Percentiles rank a stretch among this genome's conserved stretches.
phyloP scores from a whole-genome alignment of 2,888 invertebrate species.

The Idaea straminata region DNA sequence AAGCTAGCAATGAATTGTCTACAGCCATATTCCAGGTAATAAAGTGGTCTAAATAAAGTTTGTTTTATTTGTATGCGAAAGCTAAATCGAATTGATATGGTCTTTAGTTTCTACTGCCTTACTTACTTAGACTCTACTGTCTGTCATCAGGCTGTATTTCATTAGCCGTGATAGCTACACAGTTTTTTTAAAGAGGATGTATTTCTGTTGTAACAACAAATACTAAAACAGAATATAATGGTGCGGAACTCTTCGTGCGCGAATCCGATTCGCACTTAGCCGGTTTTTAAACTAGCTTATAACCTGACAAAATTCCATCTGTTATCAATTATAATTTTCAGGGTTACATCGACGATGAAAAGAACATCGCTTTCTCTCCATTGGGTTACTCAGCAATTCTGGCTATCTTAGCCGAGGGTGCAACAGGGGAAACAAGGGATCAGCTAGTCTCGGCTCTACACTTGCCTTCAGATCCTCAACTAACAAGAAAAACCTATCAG shows the following conservation, averaged over 20 bases:
- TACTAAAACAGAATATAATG: too few relatives aligned
- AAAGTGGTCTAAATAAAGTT: background rate
- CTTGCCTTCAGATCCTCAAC: conserved; percentile 71
- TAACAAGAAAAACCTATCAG: conserved; percentile 70
- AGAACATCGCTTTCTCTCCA: conserved; percentile 83
- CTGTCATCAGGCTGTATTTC: too few relatives aligned
- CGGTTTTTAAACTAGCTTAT: conserved; percentile 11
- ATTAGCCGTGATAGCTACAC: too few relatives aligned
- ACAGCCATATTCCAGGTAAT: conserved; percentile 77
- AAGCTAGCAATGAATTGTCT: conserved; percentile 73
- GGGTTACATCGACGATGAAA: conserved; percentile 76
- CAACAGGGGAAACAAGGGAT: conserved; percentile 79
- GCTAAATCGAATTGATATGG: too few relatives aligned
- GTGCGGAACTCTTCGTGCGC: too few relatives aligned
- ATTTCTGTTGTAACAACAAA: too few relatives aligned
- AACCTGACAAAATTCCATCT: background rate
- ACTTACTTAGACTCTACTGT: too few relatives aligned
- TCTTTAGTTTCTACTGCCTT: too few relatives aligned
- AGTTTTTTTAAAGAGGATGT: too few relatives aligned
- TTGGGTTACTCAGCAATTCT: conserved; percentile 82
- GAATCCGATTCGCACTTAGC: too few relatives aligned
- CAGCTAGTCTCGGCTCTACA: conserved; percentile 80
- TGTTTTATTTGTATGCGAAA: too few relatives aligned
- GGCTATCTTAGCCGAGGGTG: conserved; percentile 82
- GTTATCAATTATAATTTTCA: conserved; percentile 39